Base-by-base conservation (phyloP, 2,797 vertebrate species). In the Rhinogobio ventralis region DNA sequence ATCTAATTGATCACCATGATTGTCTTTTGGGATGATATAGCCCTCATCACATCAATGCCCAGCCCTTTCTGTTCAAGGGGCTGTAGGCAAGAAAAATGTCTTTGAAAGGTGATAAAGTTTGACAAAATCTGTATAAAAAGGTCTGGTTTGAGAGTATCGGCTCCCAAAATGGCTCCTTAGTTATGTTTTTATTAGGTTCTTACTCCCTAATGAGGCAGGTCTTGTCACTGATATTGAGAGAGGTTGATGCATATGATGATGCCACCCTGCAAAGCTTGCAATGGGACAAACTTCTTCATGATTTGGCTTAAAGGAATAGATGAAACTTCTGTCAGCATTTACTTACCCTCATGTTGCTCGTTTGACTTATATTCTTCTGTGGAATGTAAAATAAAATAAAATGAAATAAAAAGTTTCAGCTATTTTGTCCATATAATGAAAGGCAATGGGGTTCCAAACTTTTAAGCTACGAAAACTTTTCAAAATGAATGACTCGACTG, bases 21-120 rank as follows among this genome's bases (percentile, higher is more conserved):
- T 92, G 90, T 91, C 90, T 87, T 85, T 79, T 91, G 76, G 83
- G 86, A 82, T 92, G 90, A 93, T 92, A 87, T 88, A 92, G 93
- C 90, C 78, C 86, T 92, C 89, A 85, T 90, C 85, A 72, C 82
- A 81, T 84, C 76, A 75, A 79, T 62, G 55, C 49, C 85, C 79
- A 60, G 62, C 62, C 84, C 77, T 75, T 78, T 64, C 83, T 73
- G 55, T 85, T 79, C 42, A 79, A 82, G 30, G 20, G 57, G 83
- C 83, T 66, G 83, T 79, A 64, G 76, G 45, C 67, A 79, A 85
- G 77, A 80, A 62, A 83, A 87, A 80, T 84, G 78, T 80, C 77
- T 76, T 79, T 42, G 53, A 84, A 64, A 84, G 78, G 86, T 81
- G 81, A 84, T 84, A 81, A 83, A 75, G 82, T 79, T 73, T 60